Base-by-base conservation (phyloP, 2,113 vertebrate species). In the Rostratula benghalensis region DNA sequence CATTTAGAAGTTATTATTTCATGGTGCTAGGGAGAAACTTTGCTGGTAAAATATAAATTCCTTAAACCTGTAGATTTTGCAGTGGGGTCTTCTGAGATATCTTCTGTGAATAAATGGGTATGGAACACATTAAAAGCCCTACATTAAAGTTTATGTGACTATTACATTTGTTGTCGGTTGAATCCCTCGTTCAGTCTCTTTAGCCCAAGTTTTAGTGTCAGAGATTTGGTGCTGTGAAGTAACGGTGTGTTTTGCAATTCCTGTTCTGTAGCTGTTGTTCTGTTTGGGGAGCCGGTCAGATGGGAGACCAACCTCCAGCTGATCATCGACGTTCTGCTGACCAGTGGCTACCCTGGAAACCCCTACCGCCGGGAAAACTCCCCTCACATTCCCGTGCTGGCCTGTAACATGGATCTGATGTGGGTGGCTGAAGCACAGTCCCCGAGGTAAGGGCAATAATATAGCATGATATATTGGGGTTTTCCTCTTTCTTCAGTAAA, bases 231-330 rank as follows among this genome's bases (percentile, higher is more conserved):
- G 35, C 63, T 41, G 25, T 23, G 59, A 54, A 8, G 45, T 57
- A 59, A 11, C 28, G 50, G 53, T 18, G 27, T 30, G 53, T 30
- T 54, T 8, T 88, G 50, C 53, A 5, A 31, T 39, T 83, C 93
- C 81, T 94, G 12, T 80, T 67, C 23, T 54, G 1, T 64, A 99
- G 99, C 98, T 14, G 97, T 99, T 87, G 97, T 99, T 90, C 89
- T 99, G 77, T 99, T 99, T 78, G 99, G 99, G 21, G 99, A 99
- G 95, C 99, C 99, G 33, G 97, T 99, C 65, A 97, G 98, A 93
- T 99, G 99, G 99, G 99, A 99, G 90, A 99, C 98, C 35, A 99
- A 99, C 94, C 97, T 99, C 19, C 99, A 99, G 97, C 68, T 99
- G 74, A 98, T 99, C 35, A 96, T 98, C 13, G 99, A 99, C 28